Conservation (phyloP, 1,140 invertebrate species). For the Epicauta chinensis region DNA sequence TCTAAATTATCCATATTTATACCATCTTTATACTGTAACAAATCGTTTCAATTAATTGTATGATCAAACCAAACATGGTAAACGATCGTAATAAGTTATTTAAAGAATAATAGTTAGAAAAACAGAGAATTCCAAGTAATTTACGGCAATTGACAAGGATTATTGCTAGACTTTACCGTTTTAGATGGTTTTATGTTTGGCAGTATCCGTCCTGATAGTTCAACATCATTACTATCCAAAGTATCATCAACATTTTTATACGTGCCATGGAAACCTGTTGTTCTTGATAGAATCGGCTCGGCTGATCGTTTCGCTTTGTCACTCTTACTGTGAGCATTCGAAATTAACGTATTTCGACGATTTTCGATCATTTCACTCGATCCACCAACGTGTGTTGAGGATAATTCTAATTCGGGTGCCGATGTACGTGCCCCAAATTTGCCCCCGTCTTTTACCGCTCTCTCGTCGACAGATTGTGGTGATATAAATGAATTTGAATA, state of each 20-base stretch:
- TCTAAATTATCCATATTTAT: background rate
- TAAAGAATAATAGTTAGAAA: no score
- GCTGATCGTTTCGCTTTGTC: constrained; percentile 41
- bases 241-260: constrained; percentile 38
- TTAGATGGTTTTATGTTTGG: constrained; percentile 37
- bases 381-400: no score
- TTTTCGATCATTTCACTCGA: background rate
- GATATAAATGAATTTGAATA: constrained; percentile 53
- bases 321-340: background rate
- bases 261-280: constrained; percentile 38
- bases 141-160: constrained; percentile 6
- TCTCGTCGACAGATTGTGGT: constrained; percentile 45
- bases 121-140: constrained; percentile 1
- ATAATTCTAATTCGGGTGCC: constrained; percentile 18
- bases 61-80: no score
- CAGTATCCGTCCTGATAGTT: constrained; percentile 30
- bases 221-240: constrained; percentile 39
- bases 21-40: background rate
- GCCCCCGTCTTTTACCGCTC: constrained; percentile 5
- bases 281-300: constrained; percentile 43
- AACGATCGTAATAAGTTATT: no score
- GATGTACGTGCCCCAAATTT: constrained; percentile 17
- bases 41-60: no score
- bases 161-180: constrained; percentile 21
- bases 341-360: no score